Percentiles rank a stretch among this genome's conserved stretches.
Evolutionary conservation across 64 coral and sea anemone species (phyloP).

Genomic region (Montipora foliosa): DNA sequence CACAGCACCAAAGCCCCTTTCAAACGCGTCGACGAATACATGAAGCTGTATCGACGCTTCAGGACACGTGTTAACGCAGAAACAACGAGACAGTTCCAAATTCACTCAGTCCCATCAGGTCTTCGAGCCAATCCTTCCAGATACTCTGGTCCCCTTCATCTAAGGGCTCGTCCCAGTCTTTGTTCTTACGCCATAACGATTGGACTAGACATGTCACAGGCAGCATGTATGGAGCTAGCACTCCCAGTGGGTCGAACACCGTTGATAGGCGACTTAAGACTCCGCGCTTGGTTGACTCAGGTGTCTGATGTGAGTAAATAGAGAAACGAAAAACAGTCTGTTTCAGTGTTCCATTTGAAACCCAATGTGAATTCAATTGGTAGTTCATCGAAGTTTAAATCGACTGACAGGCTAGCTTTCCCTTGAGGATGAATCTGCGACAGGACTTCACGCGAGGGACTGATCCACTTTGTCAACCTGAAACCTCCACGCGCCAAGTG

Average conservation of each 20-base stretch:
- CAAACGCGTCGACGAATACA: no score
- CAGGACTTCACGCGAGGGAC: no score
- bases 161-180: no score
- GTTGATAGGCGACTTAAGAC: slow-evolving; percentile 42
- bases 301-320: neutral
- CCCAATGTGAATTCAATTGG: slow-evolving; percentile 51
- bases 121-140: slow-evolving; percentile 12
- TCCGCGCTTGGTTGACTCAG: slow-evolving; percentile 26
- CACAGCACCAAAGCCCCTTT: no score
- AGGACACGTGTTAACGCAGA: no score
- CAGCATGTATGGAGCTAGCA: slow-evolving; percentile 17
- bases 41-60: no score
- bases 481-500: slow-evolving; percentile 39
- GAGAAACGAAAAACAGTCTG: slow-evolving; percentile 36
- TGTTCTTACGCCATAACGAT: no score
- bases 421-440: no score
- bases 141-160: neutral
- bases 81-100: no score
- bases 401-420: slow-evolving; percentile 14
- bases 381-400: slow-evolving; percentile 60
- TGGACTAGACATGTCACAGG: slow-evolving; percentile 27
- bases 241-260: slow-evolving; percentile 41
- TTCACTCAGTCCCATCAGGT: neutral
- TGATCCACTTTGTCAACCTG: no score
- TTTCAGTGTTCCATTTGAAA: slow-evolving; percentile 67